A percentile compares a stretch with the other conserved stretches of the same genome.
phyloP scores from a whole-genome alignment of 2,888 invertebrate species.

The Cybosia mesomella region DNA sequence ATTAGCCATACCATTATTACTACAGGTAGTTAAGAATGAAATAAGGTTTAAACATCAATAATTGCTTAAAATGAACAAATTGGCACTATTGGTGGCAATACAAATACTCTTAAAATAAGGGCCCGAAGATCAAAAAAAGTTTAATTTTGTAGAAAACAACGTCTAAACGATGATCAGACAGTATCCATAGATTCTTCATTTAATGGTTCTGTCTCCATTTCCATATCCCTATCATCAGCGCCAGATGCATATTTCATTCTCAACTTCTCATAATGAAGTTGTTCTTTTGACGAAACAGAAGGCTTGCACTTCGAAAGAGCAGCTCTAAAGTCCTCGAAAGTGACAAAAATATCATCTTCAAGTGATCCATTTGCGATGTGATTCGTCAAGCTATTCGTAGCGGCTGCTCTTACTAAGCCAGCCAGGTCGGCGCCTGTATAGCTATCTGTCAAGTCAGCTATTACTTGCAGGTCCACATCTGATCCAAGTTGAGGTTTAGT shows the following conservation, averaged over 20 bases:
- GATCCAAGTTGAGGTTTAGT: slow-evolving; percentile 91
- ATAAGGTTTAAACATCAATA: slow-evolving; percentile 38
- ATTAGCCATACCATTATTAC: slow-evolving; percentile 28
- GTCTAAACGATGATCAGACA: slow-evolving; percentile 69
- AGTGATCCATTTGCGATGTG: slow-evolving; percentile 88
- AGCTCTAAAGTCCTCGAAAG: slow-evolving; percentile 90
- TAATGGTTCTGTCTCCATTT: slow-evolving; percentile 85
- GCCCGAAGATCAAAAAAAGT: slow-evolving; percentile 52
- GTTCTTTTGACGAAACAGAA: slow-evolving; percentile 94
- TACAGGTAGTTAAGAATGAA: slow-evolving; percentile 21
- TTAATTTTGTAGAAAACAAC: slow-evolving; percentile 59
- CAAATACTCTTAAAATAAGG: slow-evolving; percentile 54
- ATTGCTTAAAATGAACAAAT: slow-evolving; percentile 59
- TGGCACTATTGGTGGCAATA: slow-evolving; percentile 73
- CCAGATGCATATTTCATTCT: slow-evolving; percentile 89
- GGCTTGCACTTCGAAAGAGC: slow-evolving; percentile 94
- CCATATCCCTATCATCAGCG: slow-evolving; percentile 82
- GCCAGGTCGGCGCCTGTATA: slow-evolving; percentile 98
- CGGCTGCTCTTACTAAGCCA: slow-evolving; percentile 95
- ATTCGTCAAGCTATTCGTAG: slow-evolving; percentile 92
- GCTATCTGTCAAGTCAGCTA: slow-evolving; percentile 91
- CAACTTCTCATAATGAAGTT: slow-evolving; percentile 91
- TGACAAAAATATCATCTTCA: slow-evolving; percentile 88
- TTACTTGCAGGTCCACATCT: slow-evolving; percentile 91
- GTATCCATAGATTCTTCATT: slow-evolving; percentile 85